These are phyloP conservation scores for Eudyptes chrysolophus DNA, from an alignment of 2,113 vertebrate genomes.

Conservation along the genomic window DNA sequence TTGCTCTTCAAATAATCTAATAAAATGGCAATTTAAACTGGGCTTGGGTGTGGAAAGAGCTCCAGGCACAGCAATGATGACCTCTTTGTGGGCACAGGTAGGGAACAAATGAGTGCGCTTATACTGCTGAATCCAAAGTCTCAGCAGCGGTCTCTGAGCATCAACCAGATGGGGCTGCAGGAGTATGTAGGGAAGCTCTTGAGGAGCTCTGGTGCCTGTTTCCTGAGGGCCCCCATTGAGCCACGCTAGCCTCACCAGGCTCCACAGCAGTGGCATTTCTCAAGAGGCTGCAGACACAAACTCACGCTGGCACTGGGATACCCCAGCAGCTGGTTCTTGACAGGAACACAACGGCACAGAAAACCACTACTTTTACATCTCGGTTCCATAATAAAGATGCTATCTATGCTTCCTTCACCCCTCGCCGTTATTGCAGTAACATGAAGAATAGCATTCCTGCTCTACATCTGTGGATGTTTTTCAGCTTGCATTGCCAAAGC, in stretches of 20 bases:
- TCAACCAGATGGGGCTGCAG: background rate
- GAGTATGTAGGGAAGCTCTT: fast-evolving
- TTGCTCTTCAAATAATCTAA: background rate
- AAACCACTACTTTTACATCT: background rate
- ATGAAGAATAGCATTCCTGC: background rate
- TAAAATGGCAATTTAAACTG: background rate
- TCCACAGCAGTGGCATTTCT: background rate
- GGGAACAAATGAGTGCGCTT: background rate
- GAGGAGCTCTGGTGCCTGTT: background rate
- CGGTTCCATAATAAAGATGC: background rate
- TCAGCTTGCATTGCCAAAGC: background rate
- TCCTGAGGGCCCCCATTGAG: background rate
- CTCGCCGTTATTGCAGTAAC: fast-evolving
- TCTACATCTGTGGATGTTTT: background rate
- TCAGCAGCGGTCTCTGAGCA: background rate
- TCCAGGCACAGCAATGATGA: background rate
- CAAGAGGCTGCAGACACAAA: background rate
- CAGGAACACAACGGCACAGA: background rate
- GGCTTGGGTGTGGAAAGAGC: background rate
- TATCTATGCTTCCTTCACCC: background rate
- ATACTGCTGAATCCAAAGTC: background rate
- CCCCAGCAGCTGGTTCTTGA: background rate
- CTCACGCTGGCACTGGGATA: fast-evolving
- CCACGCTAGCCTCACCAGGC: background rate
- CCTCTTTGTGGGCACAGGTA: background rate